These are phyloP conservation scores for Galeruca laticollis DNA, from an alignment of 2,888 invertebrate genomes.

Conservation along the genomic window DNA sequence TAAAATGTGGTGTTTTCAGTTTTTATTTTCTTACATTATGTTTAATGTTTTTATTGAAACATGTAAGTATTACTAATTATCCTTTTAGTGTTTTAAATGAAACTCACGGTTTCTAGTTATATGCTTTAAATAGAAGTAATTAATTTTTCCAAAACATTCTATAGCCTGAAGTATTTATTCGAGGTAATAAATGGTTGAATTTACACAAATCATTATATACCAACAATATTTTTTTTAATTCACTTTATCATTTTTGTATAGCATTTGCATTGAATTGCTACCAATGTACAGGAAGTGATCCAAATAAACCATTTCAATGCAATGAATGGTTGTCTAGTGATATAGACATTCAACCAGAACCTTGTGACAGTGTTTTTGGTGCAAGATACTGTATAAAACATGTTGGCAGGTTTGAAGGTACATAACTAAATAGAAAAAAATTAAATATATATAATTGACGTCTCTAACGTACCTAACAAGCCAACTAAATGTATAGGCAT, in stretches of 20 bases:
- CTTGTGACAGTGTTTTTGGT: slow-evolving; percentile 84
- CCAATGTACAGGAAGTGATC: slow-evolving; percentile 88
- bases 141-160: background rate
- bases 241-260: slow-evolving; percentile 26
- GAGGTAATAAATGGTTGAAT: too few relatives aligned
- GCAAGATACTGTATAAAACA: slow-evolving; percentile 94
- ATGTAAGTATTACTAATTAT: slow-evolving; percentile 32
- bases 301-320: slow-evolving; percentile 83
- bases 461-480: slow-evolving; percentile 16
- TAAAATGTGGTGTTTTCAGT: slow-evolving; percentile 19
- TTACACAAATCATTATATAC: background rate
- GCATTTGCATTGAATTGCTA: slow-evolving; percentile 77
- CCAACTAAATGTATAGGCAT: slow-evolving; percentile 4
- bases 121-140: background rate
- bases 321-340: slow-evolving; percentile 78
- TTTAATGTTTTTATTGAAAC: slow-evolving; percentile 14
- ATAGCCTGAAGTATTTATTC: background rate
- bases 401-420: slow-evolving; percentile 91
- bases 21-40: slow-evolving; percentile 7
- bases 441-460: background rate
- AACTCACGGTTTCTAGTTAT: background rate
- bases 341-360: slow-evolving; percentile 74
- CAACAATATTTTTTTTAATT: background rate
- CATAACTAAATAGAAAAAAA: background rate
- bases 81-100: too few relatives aligned